Evolutionary conservation across 2,797 vertebrate species (phyloP).

Genomic region (Smutsia temminckii): DNA sequence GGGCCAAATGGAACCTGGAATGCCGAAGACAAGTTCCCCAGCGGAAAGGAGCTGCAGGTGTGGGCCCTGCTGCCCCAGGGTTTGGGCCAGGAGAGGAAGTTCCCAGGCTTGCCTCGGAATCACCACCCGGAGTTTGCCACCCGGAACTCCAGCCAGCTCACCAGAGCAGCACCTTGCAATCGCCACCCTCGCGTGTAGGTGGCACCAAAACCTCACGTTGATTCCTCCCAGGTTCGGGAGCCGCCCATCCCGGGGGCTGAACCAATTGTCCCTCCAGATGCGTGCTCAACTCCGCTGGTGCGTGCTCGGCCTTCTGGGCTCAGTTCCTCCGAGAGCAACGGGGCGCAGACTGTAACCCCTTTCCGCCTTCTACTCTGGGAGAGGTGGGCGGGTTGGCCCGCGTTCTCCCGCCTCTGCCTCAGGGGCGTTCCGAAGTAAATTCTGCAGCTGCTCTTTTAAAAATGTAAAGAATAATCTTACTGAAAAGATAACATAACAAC

Average conservation of each 20-base stretch:
- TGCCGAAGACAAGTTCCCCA: background rate
- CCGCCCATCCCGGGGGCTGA: background rate
- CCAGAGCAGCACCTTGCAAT: conserved; percentile 42
- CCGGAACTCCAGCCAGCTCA: background rate
- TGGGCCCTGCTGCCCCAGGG: background rate
- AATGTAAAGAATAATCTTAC: background rate
- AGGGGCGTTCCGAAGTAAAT: background rate
- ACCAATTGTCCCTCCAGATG: background rate
- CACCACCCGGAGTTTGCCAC: background rate
- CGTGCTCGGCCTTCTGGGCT: background rate
- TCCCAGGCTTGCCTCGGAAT: background rate
- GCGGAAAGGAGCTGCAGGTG: background rate
- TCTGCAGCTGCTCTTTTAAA: background rate
- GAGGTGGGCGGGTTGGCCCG: background rate
- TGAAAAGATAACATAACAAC: background rate
- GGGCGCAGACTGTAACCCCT: background rate
- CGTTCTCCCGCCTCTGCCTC: background rate
- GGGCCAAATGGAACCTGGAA: background rate
- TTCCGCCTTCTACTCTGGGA: background rate
- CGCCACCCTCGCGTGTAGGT: conserved; percentile 36
- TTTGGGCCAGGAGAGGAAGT: background rate
- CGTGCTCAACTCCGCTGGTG: background rate
- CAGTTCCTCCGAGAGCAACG: background rate
- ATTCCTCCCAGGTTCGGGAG: background rate
- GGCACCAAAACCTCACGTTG: conserved; percentile 55